Conservation (phyloP, 1,140 invertebrate species). For the Mylabris phalerata region DNA sequence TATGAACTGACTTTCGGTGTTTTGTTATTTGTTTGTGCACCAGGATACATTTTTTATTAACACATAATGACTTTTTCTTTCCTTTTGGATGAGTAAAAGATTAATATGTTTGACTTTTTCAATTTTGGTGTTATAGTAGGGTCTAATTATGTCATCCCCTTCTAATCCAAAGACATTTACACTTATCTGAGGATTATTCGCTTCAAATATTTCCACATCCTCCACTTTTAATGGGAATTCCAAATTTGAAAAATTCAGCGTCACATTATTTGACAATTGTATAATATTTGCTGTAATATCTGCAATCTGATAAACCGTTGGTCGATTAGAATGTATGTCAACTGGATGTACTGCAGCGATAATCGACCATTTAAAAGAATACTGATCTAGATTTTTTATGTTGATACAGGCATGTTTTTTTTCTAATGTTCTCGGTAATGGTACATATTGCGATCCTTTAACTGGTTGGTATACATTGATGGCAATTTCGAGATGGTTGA, state of each 20-base stretch:
- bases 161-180: not conserved
- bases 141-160: too few relatives aligned
- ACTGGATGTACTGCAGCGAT: slow-evolving; percentile 19
- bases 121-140: not conserved
- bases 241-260: not conserved
- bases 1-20: not conserved
- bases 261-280: too few relatives aligned
- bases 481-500: not conserved
- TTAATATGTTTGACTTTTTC: not conserved
- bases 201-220: not conserved
- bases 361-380: not conserved
- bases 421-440: too few relatives aligned
- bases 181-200: not conserved
- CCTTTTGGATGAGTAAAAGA: not conserved
- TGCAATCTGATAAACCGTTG: slow-evolving; percentile 8
- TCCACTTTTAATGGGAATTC: not conserved
- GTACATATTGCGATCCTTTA: too few relatives aligned
- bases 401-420: slow-evolving; percentile 25
- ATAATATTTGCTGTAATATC: too few relatives aligned
- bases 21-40: not conserved
- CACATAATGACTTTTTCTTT: slow-evolving; percentile 1
- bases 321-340: slow-evolving; percentile 11
- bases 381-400: not conserved
- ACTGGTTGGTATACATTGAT: not conserved
- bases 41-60: not conserved